Evolutionary conservation across 2,888 invertebrate species (phyloP).

Genomic region (Drosophila leonis): DNA sequence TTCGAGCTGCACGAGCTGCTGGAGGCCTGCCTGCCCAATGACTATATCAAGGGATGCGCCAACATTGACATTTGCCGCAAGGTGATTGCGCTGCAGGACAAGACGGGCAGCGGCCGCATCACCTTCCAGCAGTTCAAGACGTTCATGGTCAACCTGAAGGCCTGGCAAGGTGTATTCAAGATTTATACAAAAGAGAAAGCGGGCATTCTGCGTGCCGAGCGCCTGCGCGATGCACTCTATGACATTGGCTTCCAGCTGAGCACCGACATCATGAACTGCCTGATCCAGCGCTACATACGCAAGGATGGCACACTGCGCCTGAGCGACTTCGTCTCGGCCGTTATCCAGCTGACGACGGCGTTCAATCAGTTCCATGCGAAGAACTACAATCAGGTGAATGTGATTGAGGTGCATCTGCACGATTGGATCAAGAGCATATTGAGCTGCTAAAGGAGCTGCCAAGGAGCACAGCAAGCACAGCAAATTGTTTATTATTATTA

Average conservation of each 20-base stretch:
- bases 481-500: not conserved
- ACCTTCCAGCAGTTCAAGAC: conserved; percentile 95
- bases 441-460: conserved; percentile 72
- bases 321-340: conserved; percentile 96
- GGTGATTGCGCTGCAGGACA: conserved; percentile 94
- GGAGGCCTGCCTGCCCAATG: conserved; percentile 96
- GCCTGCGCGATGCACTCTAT: conserved; percentile 92
- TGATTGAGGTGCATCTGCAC: conserved; percentile 91
- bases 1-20: conserved; percentile 96
- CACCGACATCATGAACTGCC: conserved; percentile 92
- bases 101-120: conserved; percentile 91
- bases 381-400: conserved; percentile 92
- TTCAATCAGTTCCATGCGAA: conserved; percentile 92
- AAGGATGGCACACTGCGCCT: conserved; percentile 96
- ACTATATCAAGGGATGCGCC: conserved; percentile 97
- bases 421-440: conserved; percentile 87
- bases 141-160: conserved; percentile 95
- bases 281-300: conserved; percentile 94
- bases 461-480: too few species aligned
- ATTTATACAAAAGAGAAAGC: conserved; percentile 96
- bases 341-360: conserved; percentile 94
- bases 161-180: conserved; percentile 96
- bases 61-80: conserved; percentile 96
- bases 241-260: conserved; percentile 96
- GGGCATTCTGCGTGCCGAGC: conserved; percentile 94